Evolutionary conservation across 2,888 invertebrate species (phyloP).

Genomic region (Meliscaeva auricollis): DNA sequence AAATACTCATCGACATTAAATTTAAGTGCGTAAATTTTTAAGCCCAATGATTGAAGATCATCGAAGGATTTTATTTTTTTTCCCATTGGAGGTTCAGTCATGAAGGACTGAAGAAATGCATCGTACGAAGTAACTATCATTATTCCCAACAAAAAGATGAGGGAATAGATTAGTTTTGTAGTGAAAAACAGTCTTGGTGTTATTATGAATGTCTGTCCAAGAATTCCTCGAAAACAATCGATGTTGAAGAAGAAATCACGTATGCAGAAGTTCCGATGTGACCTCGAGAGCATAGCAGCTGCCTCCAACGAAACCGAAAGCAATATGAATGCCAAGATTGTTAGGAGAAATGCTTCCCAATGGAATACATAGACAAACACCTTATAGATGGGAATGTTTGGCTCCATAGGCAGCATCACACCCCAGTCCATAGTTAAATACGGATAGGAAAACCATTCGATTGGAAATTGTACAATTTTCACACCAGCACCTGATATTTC

Average conservation of each 20-base stretch:
- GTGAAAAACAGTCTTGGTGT: not conserved
- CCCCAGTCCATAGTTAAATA: not conserved
- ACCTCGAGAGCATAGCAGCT: constrained; percentile 45
- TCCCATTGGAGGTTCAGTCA: not conserved
- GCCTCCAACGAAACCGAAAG: constrained; percentile 60
- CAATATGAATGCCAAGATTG: constrained; percentile 9
- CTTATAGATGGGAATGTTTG: not conserved
- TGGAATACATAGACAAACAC: not conserved
- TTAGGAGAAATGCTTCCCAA: not conserved
- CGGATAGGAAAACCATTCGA: not conserved
- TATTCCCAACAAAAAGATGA: not conserved
- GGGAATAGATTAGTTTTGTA: not conserved
- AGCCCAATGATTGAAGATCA: not conserved
- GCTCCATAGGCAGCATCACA: not conserved
- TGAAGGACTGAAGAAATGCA: constrained; percentile 3
- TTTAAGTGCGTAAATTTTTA: not conserved
- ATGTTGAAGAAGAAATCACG: not conserved
- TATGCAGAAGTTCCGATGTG: not conserved
- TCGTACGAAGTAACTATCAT: not conserved
- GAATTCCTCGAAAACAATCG: constrained; percentile 20
- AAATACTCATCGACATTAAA: not conserved
- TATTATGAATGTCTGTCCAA: not conserved
- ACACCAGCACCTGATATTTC: constrained; percentile 77
- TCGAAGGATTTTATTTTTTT: constrained; percentile 10
- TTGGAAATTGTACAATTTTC: not conserved